Conservation (phyloP, 2,113 vertebrate species). For the Cryptomyrus ogoouensis region DNA sequence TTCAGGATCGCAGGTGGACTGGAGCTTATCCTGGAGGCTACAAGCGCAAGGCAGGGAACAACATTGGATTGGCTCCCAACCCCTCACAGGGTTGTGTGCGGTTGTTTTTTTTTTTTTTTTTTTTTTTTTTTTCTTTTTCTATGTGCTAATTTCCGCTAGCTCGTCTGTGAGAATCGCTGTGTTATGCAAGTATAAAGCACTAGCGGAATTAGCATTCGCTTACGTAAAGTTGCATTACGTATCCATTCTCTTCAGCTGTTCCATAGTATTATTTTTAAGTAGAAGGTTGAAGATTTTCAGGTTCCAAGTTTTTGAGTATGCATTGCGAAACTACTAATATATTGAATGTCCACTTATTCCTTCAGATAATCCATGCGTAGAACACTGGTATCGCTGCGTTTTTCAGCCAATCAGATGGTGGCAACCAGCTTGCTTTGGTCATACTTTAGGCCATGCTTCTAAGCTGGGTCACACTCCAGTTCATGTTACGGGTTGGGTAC, state of each 20-base stretch:
- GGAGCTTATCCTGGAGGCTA: background rate
- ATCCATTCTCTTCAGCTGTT: background rate
- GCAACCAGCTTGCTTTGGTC: background rate
- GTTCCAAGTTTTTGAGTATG: background rate
- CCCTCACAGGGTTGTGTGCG: background rate
- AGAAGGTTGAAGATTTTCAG: background rate
- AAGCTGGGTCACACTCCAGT: background rate
- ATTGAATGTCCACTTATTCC: background rate
- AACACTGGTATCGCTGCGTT: background rate
- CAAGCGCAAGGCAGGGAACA: background rate
- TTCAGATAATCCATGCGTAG: background rate
- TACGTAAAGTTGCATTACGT: background rate
- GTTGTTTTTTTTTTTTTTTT: background rate
- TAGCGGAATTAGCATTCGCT: background rate
- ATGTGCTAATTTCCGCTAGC: background rate
- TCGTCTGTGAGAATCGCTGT: background rate
- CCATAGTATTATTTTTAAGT: background rate
- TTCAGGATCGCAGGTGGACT: background rate
- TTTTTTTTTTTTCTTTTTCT: background rate
- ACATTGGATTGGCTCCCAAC: background rate
- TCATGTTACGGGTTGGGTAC: background rate
- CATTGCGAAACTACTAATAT: background rate
- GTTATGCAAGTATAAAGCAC: background rate
- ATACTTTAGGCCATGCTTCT: background rate
- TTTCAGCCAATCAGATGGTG: background rate